Evolutionary conservation across 2,888 invertebrate species (phyloP).

Genomic region (Barypeithes pellucidus): DNA sequence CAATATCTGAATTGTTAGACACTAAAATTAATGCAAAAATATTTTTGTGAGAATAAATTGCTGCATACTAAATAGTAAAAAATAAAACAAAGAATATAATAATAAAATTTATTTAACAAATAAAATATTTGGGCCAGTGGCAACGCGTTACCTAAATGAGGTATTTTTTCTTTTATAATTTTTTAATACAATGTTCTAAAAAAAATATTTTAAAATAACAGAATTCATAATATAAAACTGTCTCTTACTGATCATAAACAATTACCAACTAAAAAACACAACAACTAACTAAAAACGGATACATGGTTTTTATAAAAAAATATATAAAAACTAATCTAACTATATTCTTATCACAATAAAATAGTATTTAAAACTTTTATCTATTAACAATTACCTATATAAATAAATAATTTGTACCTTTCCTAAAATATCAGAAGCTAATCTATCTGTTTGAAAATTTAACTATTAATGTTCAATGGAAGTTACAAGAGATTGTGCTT

Average conservation of each 20-base stretch:
- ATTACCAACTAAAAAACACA: not conserved
- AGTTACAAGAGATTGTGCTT: not conserved
- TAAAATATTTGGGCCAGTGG: not conserved
- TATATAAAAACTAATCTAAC: not conserved
- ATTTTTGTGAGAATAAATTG: too few species aligned
- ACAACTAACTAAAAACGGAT: not conserved
- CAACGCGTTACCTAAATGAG: not conserved
- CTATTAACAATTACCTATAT: conserved; percentile 1
- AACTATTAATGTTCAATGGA: not conserved
- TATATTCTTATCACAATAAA: conserved; percentile 13
- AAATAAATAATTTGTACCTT: conserved; percentile 41
- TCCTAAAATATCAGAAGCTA: not conserved
- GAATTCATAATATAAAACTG: not conserved
- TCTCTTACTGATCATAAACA: not conserved
- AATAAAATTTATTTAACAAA: conserved; percentile 10
- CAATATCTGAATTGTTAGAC: too few species aligned
- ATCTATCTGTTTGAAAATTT: not conserved
- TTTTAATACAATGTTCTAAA: not conserved
- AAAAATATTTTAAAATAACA: not conserved
- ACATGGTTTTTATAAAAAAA: conserved; percentile 12
- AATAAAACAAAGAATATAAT: not conserved
- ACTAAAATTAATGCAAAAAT: too few species aligned
- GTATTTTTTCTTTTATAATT: not conserved
- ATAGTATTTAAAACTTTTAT: not conserved
- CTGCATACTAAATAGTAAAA: too few species aligned